Conservation (phyloP, 2,797 vertebrate genomes). For the Morelia viridis region DNA sequence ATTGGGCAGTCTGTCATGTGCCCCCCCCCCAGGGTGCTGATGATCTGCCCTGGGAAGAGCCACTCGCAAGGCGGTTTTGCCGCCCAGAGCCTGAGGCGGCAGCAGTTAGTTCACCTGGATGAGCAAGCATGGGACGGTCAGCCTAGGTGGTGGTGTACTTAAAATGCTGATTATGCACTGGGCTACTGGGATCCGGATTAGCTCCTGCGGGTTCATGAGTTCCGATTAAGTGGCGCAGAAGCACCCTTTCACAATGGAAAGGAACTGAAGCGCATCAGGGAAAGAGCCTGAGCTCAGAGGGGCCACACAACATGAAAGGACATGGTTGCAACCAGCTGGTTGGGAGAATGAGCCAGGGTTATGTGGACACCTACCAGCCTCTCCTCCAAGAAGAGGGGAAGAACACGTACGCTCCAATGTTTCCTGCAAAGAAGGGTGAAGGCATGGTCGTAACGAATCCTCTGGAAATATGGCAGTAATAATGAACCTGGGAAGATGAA, state of each 20-base stretch:
- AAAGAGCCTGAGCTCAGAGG: neutral
- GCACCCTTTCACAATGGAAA: neutral
- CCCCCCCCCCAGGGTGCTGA: neutral
- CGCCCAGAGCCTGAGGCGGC: neutral
- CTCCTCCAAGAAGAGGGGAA: neutral
- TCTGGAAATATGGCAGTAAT: neutral
- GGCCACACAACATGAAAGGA: too few species aligned
- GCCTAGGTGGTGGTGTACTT: neutral
- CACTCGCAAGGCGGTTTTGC: neutral
- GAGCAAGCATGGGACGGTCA: neutral
- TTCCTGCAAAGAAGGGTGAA: neutral
- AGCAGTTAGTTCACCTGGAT: neutral
- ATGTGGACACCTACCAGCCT: neutral
- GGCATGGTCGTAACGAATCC: neutral
- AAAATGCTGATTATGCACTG: neutral
- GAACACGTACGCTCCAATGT: neutral
- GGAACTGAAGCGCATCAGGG: neutral
- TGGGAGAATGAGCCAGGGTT: neutral
- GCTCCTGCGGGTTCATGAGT: neutral
- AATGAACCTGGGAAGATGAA: neutral
- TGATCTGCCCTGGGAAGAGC: neutral
- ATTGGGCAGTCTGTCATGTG: neutral
- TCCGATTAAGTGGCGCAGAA: slow-evolving; percentile 1
- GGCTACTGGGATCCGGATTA: neutral
- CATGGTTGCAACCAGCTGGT: neutral